These are phyloP conservation scores for Cyprinodon brontotheroides DNA, from an alignment of 2,113 vertebrate species.

Conservation along the genomic window DNA sequence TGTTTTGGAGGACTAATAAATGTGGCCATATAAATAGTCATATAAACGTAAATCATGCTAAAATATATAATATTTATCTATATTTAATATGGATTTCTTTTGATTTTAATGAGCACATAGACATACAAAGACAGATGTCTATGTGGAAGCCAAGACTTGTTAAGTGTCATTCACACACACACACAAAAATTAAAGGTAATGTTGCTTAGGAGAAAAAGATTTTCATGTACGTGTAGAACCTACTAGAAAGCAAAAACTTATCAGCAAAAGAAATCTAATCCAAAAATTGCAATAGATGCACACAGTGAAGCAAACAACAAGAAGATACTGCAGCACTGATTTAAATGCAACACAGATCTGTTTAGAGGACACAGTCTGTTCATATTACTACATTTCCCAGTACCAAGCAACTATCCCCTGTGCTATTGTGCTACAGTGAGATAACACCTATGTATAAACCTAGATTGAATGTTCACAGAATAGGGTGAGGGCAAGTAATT, in stretches of 20 bases:
- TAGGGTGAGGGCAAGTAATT: conserved; percentile 55
- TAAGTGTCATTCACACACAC: not conserved
- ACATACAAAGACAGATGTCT: not conserved
- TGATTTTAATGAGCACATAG: not conserved
- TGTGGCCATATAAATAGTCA: not conserved
- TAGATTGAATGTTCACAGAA: conserved; percentile 60
- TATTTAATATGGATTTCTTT: not conserved
- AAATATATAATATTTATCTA: not conserved
- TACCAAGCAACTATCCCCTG: conserved; percentile 42
- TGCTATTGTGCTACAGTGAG: conserved; percentile 52
- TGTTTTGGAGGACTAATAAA: too few species aligned
- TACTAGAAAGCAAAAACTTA: conserved; percentile 14
- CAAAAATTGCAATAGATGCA: not conserved
- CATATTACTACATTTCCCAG: conserved; percentile 30
- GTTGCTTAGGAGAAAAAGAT: not conserved
- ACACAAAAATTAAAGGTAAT: not conserved
- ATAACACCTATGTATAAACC: conserved; percentile 54
- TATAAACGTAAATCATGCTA: not conserved
- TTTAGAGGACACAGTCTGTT: conserved; percentile 39
- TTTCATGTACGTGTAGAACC: conserved; percentile 3
- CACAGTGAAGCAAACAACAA: conserved; percentile 2
- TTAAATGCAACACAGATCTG: conserved; percentile 31
- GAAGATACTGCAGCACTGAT: conserved; percentile 17
- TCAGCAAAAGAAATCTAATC: conserved; percentile 2
- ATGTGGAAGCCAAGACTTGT: not conserved